Percentiles rank a stretch among this genome's conserved stretches.
Evolutionary conservation across 2,888 invertebrate genomes (phyloP).

Genomic region (Perithous albicinctus): DNA sequence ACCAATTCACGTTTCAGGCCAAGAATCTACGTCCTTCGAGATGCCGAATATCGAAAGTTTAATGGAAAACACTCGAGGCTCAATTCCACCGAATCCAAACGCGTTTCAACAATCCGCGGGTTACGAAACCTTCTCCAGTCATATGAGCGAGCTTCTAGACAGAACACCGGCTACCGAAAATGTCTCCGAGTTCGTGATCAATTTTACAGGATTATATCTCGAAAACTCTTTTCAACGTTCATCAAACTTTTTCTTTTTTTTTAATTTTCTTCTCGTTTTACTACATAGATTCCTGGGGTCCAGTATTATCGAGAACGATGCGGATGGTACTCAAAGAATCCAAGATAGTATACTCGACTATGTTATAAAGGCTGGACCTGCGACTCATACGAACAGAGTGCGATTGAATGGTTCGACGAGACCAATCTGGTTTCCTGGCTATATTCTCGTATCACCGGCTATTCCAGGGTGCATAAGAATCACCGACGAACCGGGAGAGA

Average conservation of each 20-base stretch:
- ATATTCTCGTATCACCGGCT: conserved; percentile 60
- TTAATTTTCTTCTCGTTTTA: conserved; percentile 7
- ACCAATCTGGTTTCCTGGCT: conserved; percentile 71
- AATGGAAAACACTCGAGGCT: conserved; percentile 54
- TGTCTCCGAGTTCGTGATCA: conserved; percentile 56
- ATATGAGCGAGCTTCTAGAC: conserved; percentile 55
- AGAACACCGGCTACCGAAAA: conserved; percentile 48
- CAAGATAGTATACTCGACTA: conserved; percentile 66
- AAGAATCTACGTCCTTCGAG: conserved; percentile 50
- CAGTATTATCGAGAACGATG: conserved; percentile 10
- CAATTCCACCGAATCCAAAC: conserved; percentile 61
- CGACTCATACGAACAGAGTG: conserved; percentile 66
- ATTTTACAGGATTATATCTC: not conserved
- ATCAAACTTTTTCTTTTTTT: not conserved
- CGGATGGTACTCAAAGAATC: not conserved
- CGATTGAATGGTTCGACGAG: conserved; percentile 71
- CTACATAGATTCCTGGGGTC: conserved; percentile 53
- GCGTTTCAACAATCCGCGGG: conserved; percentile 60
- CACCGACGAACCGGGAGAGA: conserved; percentile 70
- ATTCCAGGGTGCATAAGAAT: conserved; percentile 70
- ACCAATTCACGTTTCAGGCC: conserved; percentile 57
- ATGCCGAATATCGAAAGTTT: conserved; percentile 63
- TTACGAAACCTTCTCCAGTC: conserved; percentile 56
- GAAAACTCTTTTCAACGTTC: not conserved
- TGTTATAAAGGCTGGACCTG: conserved; percentile 63